Base-by-base conservation (phyloP, 1,140 invertebrate species). In the Sarcophaga peregrina region DNA sequence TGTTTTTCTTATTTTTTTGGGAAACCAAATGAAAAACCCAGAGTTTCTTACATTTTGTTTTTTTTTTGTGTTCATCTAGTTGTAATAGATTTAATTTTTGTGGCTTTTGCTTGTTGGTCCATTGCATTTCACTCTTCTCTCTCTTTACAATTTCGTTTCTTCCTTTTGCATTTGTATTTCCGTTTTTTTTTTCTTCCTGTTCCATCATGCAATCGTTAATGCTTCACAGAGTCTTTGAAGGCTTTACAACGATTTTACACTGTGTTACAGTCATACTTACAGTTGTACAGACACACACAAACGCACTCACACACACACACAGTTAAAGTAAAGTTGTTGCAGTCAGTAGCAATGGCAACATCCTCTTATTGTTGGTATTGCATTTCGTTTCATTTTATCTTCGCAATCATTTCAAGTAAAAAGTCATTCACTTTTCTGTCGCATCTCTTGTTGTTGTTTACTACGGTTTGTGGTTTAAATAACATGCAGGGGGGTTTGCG, bases 141-240 rank as follows among this genome's bases (percentile, higher is more conserved):
- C 25, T 37, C 25, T 37, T 1, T 4, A 4, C 4, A 37, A 37
- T 37, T 37, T 37, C 4, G 13, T 6, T 58, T 58, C 54, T 58
- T 15, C n/a, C 6, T 15, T 58, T 13, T n/a, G 7, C 54, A 13
- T 58, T 15, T 58, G 13, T 0, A 3, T 58, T 58, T 58, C 54
- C 3, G 13, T 5, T 11, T 58, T 58, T 58, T 58, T n/a, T 7
- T 58, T 58, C n/a, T 15, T 58, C 25, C 13, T 13, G 54, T n/a
- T 58, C 13, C 54, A 58, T 58, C 54, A 58, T 58, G 54, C 54
- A 58, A n/a, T n/a, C 13, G 54, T 58, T 58, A 58, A 58, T 58
- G 15, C 54, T 58, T 37, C 25, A 58, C 54, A 58, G n/a, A 58
- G 54, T 58, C 54, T 58, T 58, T n/a, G 54, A 58, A 58, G 15